Evolutionary conservation across 2,888 invertebrate genomes (phyloP).

Genomic region (Clanis bilineata): DNA sequence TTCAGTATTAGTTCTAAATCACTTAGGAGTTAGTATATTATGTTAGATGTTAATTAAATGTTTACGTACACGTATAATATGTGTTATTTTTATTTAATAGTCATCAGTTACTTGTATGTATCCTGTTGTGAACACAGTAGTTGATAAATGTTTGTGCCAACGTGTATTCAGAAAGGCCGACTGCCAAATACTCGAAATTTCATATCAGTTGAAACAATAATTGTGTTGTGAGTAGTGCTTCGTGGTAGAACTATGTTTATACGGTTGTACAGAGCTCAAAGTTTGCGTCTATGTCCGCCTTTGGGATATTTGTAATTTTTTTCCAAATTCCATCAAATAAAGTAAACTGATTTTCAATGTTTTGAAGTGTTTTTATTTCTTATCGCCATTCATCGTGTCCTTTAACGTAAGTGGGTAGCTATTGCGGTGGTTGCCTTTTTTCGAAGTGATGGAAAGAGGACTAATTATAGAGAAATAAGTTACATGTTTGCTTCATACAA

Average conservation of each 20-base stretch:
- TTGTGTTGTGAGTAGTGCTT: constrained; percentile 66
- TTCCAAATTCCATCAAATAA: constrained; percentile 74
- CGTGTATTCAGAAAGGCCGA: constrained; percentile 23
- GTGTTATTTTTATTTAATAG: constrained; percentile 52
- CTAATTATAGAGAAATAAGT: no score
- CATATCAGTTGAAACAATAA: constrained; percentile 45
- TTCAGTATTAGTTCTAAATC: constrained; percentile 77
- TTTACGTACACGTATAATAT: constrained; percentile 49
- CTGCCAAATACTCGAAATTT: constrained; percentile 58
- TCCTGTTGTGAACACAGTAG: constrained; percentile 19
- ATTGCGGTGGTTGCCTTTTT: no score
- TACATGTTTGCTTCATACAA: no score
- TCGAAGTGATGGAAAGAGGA: no score
- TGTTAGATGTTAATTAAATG: constrained; percentile 76
- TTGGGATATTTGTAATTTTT: constrained; percentile 64
- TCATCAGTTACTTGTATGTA: constrained; percentile 52
- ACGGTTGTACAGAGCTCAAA: constrained; percentile 66
- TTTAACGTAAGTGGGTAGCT: neutral
- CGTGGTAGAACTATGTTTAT: constrained; percentile 36
- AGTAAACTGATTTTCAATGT: constrained; percentile 61
- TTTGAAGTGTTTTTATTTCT: constrained; percentile 40
- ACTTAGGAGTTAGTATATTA: constrained; percentile 72
- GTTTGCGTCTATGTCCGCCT: constrained; percentile 48
- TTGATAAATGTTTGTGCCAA: constrained; percentile 48
- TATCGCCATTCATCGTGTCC: neutral